Percentiles rank a stretch among this genome's conserved stretches.
These are phyloP conservation scores for Tilapia sparmanii DNA, from an alignment of 2,113 vertebrate genomes.

Conservation along the genomic window DNA sequence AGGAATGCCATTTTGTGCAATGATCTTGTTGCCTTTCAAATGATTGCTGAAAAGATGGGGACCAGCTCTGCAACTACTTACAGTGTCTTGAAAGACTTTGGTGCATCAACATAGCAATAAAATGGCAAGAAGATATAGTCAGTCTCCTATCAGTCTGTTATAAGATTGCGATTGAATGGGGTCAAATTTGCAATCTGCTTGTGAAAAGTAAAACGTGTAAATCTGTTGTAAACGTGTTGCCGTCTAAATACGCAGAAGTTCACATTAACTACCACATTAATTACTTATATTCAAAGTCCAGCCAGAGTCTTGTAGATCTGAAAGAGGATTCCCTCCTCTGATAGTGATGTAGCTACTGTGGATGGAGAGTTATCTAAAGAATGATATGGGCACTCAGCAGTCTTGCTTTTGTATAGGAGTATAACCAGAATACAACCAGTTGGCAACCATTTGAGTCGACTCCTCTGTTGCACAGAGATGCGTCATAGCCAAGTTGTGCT, in stretches of 20 bases:
- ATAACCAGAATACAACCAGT: not conserved
- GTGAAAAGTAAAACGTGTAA: not conserved
- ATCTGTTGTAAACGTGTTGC: not conserved
- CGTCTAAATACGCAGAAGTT: not conserved
- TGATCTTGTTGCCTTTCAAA: not conserved
- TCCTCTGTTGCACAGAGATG: not conserved
- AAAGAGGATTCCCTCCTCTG: not conserved
- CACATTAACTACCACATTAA: not conserved
- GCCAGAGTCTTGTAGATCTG: not conserved
- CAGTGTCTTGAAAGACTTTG: not conserved
- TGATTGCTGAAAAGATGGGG: not conserved
- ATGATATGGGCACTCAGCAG: not conserved
- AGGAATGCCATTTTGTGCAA: not conserved
- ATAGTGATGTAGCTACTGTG: not conserved
- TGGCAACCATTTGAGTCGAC: not conserved
- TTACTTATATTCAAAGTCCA: not conserved
- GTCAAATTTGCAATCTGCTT: not conserved
- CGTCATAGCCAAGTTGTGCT: not conserved
- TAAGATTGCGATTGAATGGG: not conserved
- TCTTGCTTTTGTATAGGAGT: not conserved
- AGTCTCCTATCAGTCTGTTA: not conserved
- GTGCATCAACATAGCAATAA: not conserved
- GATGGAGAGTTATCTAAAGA: not conserved
- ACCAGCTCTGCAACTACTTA: not conserved
- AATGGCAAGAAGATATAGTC: not conserved